Percentiles rank a stretch among this genome's conserved stretches.
phyloP scores from a whole-genome alignment of 2,113 vertebrate species.

The Cyprichromis sp. region DNA sequence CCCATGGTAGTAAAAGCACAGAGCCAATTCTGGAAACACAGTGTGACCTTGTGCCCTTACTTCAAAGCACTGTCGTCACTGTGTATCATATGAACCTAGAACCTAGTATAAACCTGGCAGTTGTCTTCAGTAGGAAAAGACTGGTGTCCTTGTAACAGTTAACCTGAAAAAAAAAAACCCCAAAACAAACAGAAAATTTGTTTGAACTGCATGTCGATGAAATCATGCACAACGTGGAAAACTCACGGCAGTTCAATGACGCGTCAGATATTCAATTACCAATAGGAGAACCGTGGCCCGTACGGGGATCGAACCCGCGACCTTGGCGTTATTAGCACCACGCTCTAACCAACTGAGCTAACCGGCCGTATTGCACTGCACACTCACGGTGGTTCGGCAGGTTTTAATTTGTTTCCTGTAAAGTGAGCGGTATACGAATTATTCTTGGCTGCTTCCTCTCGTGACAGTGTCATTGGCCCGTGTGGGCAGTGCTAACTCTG shows the following conservation, averaged over 20 bases:
- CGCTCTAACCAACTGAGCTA: constrained; percentile 74
- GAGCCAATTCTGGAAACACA: background rate
- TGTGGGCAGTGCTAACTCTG: background rate
- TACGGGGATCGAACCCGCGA: constrained; percentile 71
- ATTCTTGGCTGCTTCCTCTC: background rate
- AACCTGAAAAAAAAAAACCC: background rate
- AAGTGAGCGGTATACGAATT: background rate
- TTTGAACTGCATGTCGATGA: background rate
- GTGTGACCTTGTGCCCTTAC: background rate
- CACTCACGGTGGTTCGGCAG: accelerated
- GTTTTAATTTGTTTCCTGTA: background rate
- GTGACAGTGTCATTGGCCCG: background rate
- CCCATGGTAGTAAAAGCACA: background rate
- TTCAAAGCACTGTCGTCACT: background rate
- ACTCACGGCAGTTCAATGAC: accelerated
- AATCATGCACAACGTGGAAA: background rate
- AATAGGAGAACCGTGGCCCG: background rate
- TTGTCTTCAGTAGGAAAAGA: background rate
- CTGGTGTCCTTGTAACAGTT: background rate
- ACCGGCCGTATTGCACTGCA: background rate
- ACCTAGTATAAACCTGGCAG: background rate
- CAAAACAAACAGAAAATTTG: background rate
- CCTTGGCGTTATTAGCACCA: constrained; percentile 74
- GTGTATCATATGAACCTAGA: background rate
- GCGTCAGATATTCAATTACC: background rate